Evolutionary conservation across 2,888 invertebrate species (phyloP), one percentile per base, ranked within the genome.

Genomic region (Xiphydria camelus): DNA sequence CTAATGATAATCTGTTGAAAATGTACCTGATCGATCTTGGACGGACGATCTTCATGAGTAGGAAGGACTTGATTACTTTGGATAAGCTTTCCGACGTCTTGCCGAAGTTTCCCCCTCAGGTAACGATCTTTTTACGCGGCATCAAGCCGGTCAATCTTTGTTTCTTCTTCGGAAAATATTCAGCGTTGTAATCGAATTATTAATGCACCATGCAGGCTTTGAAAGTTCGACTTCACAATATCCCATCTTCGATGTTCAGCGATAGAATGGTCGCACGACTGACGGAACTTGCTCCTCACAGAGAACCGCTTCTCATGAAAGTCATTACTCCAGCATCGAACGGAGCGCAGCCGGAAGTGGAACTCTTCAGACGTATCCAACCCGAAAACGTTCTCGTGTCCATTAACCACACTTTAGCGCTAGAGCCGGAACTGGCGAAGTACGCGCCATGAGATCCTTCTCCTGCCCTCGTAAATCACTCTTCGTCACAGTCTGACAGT

Each of bases 321-420:
- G 65, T 78, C 4, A 58, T 77, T 0, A 54, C 51, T 21, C 51
- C 57, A n/a, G 59, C 57, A n/a, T 61, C 64, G 15, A 41, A 72
- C 70, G 22, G 26, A 4, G 29, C 38, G 0, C 9, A 39, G n/a
- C 80, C 82, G 4, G 62, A 80, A 45, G 86, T 88, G 1, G 87
- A 87, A 65, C 80, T 90, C 40, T 88, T 86, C 74, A 86, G 85
- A 61, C 80, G 88, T 61, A 78, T 83, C 39, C 81, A 81, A 48
- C 80, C 83, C 10, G 82, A 82, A 55, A 82, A 83, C 60, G 79
- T 82, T 21, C 77, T 88, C 49, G 84, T 82, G 59, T 87, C 84
- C 44, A 83, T 91, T 47, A 89, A 89, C 73, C 84, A 84, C 62
- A 82, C 85, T 9, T 80, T 90, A 33, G 75, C 80, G 22, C 77